phyloP scores from a whole-genome alignment of 2,888 invertebrate species.

The Xestobium rufovillosum region DNA sequence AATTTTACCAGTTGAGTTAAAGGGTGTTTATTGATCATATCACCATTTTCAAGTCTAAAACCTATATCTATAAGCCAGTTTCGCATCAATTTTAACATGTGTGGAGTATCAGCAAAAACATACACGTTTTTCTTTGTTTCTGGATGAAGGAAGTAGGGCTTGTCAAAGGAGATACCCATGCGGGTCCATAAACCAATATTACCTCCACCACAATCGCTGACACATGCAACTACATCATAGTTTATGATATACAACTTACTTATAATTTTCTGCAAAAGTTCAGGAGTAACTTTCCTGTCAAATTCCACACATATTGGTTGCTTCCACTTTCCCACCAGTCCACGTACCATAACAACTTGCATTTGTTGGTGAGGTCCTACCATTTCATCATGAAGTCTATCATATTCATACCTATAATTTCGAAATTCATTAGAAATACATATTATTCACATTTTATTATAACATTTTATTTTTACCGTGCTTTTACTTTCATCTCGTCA shows the following conservation, averaged over 20 bases:
- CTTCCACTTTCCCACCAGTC: conserved; percentile 25
- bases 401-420: conserved; percentile 19
- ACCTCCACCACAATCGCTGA: conserved; percentile 27
- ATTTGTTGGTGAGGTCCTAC: conserved; percentile 26
- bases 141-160: conserved; percentile 25
- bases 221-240: conserved; percentile 29
- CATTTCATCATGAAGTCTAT: conserved; percentile 24
- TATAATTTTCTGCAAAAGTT: conserved; percentile 22
- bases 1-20: too few relatives aligned
- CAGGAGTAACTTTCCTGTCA: conserved; percentile 29
- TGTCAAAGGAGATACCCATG: conserved; percentile 21
- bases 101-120: conserved; percentile 28
- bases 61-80: conserved; percentile 28
- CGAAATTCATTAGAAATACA: conserved; percentile 22
- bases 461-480: too few relatives aligned
- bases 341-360: conserved; percentile 27
- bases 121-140: conserved; percentile 22
- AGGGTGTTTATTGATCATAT: too few relatives aligned
- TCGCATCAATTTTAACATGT: conserved; percentile 25
- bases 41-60: too few relatives aligned
- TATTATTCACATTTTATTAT: conserved; percentile 20
- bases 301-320: conserved; percentile 28
- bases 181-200: conserved; percentile 27
- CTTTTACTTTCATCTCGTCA: too few relatives aligned
- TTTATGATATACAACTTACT: conserved; percentile 19